Conservation (phyloP, 2,888 invertebrate species). For the Brachyptera putata region DNA sequence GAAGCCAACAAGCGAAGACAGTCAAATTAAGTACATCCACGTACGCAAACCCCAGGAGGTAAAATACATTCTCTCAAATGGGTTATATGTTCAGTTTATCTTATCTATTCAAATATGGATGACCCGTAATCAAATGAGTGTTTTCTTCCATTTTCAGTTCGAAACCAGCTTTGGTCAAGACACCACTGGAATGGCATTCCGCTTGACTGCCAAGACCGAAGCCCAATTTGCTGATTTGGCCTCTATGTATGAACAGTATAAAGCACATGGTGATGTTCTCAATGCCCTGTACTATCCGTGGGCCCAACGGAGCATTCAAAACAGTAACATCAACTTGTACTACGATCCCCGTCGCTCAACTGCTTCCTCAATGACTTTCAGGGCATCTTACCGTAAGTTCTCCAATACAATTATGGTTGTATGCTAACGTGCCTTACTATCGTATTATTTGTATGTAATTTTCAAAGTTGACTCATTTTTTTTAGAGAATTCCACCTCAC, state of each 20-base stretch:
- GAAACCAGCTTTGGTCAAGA: conserved; percentile 33
- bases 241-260: conserved; percentile 40
- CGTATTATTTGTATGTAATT: too few species aligned
- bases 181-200: conserved; percentile 52
- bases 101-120: too few species aligned
- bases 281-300: conserved; percentile 34
- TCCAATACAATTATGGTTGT: too few species aligned
- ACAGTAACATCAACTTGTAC: conserved; percentile 50
- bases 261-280: conserved; percentile 25
- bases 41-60: conserved; percentile 34
- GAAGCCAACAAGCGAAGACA: conserved; percentile 49
- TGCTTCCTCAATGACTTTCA: conserved; percentile 47
- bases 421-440: too few species aligned
- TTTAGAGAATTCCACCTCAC: neutral
- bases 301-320: conserved; percentile 45
- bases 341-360: conserved; percentile 49
- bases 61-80: too few species aligned
- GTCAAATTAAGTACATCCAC: conserved; percentile 35
- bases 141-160: too few species aligned
- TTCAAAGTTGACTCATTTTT: too few species aligned
- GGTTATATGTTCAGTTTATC: too few species aligned
- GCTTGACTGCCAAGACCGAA: conserved; percentile 52
- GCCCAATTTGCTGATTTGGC: conserved; percentile 46
- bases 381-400: conserved; percentile 39
- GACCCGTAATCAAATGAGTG: too few species aligned